Conservation (phyloP, 2,888 invertebrate species). For the Hybos culiciformis region DNA sequence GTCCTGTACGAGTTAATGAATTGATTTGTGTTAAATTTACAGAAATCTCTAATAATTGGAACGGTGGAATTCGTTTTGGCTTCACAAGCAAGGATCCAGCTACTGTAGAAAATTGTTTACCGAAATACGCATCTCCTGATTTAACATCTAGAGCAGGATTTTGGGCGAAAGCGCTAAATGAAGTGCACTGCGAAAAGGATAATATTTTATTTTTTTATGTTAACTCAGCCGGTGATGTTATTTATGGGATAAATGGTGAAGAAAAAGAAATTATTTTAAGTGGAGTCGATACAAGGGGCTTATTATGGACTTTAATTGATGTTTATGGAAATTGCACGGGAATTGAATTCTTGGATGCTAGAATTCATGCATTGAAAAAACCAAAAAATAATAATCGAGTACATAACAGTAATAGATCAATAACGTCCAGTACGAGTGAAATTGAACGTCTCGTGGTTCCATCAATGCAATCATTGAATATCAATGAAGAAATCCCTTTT, state of each 20-base stretch:
- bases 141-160: constrained; percentile 93
- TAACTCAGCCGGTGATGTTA: constrained; percentile 81
- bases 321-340: constrained; percentile 96
- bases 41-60: constrained; percentile 94
- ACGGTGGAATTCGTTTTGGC: constrained; percentile 95
- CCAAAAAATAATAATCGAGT: constrained; percentile 25
- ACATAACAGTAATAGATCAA: constrained; percentile 26
- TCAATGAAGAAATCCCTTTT: no score
- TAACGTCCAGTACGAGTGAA: no score
- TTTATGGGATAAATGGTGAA: constrained; percentile 90
- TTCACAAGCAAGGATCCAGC: constrained; percentile 89
- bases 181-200: constrained; percentile 75
- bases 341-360: constrained; percentile 76
- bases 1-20: constrained; percentile 85
- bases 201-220: constrained; percentile 85
- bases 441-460: no score
- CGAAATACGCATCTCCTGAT: constrained; percentile 98
- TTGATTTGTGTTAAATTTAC: constrained; percentile 78
- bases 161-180: constrained; percentile 96
- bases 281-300: constrained; percentile 69
- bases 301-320: constrained; percentile 89
- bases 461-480: no score
- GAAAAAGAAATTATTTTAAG: constrained; percentile 88
- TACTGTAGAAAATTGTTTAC: constrained; percentile 57
- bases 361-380: constrained; percentile 51